Percentiles rank a stretch among this genome's conserved stretches.
Evolutionary conservation across 2,113 vertebrate genomes (phyloP).

Genomic region (Brachypodius melanocephalos): DNA sequence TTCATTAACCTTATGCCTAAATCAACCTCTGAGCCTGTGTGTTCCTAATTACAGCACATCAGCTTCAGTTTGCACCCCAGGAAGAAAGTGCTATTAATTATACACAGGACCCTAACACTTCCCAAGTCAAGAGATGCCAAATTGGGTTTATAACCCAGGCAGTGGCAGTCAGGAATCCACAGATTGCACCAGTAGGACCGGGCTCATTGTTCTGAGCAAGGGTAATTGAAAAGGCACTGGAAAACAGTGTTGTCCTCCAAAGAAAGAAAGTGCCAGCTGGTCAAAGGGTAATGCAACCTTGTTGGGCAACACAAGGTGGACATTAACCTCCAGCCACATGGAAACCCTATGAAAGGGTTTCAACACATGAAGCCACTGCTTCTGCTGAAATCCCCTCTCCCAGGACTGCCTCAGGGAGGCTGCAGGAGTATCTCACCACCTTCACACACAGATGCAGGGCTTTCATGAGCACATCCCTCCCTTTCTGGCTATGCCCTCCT

Average conservation of each 20-base stretch:
- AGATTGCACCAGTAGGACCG: background rate
- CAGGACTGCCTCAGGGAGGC: background rate
- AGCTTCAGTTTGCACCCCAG: background rate
- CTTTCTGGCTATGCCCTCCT: background rate
- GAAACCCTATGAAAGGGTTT: background rate
- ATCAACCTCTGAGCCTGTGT: conserved; percentile 27
- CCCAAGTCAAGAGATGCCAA: conserved; percentile 45
- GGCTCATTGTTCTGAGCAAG: background rate
- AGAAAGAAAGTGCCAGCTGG: background rate
- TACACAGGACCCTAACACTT: conserved; percentile 8
- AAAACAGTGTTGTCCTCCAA: background rate
- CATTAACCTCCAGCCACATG: background rate
- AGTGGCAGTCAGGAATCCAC: background rate
- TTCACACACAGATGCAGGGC: background rate
- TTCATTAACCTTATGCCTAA: conserved; percentile 63
- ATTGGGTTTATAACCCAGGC: conserved; percentile 19
- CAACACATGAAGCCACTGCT: background rate
- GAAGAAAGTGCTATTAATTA: conserved; percentile 60
- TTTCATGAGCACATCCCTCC: background rate
- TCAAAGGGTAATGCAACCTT: background rate
- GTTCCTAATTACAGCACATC: conserved; percentile 69
- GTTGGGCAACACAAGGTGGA: background rate
- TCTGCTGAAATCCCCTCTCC: background rate
- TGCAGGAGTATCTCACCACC: background rate
- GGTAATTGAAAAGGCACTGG: background rate